phyloP scores from a whole-genome alignment of 2,888 invertebrate genomes.

The Nesidiocoris tenuis region DNA sequence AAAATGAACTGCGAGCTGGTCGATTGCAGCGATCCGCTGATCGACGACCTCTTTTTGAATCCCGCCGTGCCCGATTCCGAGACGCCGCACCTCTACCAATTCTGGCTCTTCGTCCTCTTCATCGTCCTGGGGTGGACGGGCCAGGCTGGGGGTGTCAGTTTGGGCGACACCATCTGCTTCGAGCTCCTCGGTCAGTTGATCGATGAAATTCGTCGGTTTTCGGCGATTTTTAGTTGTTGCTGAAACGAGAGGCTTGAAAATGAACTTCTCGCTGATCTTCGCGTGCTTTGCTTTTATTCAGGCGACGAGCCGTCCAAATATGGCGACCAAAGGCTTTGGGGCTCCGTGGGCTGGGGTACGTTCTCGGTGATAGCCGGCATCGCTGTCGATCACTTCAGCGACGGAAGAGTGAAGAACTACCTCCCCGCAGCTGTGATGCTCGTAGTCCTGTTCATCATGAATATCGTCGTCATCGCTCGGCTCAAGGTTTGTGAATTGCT shows the following conservation, averaged over 20 bases:
- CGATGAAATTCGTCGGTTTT: no score
- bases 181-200: slow-evolving; percentile 71
- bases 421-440: slow-evolving; percentile 77
- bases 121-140: slow-evolving; percentile 79
- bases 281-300: no score
- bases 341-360: slow-evolving; percentile 83
- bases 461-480: slow-evolving; percentile 65
- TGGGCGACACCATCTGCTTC: slow-evolving; percentile 88
- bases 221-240: no score
- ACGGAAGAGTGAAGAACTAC: slow-evolving; percentile 70
- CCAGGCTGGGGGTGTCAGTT: slow-evolving; percentile 81
- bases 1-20: slow-evolving; percentile 57
- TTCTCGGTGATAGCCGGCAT: slow-evolving; percentile 73
- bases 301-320: slow-evolving; percentile 65
- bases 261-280: background rate
- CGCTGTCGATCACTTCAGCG: slow-evolving; percentile 73
- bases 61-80: slow-evolving; percentile 53
- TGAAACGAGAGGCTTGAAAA: background rate
- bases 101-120: slow-evolving; percentile 75
- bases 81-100: slow-evolving; percentile 58
- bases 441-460: slow-evolving; percentile 65
- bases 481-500: slow-evolving; percentile 58
- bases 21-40: slow-evolving; percentile 56
- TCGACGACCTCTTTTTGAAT: slow-evolving; percentile 57
- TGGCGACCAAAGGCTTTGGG: slow-evolving; percentile 84